phyloP scores from a whole-genome alignment of 2,888 invertebrate species.

The Plebejus melissa region DNA sequence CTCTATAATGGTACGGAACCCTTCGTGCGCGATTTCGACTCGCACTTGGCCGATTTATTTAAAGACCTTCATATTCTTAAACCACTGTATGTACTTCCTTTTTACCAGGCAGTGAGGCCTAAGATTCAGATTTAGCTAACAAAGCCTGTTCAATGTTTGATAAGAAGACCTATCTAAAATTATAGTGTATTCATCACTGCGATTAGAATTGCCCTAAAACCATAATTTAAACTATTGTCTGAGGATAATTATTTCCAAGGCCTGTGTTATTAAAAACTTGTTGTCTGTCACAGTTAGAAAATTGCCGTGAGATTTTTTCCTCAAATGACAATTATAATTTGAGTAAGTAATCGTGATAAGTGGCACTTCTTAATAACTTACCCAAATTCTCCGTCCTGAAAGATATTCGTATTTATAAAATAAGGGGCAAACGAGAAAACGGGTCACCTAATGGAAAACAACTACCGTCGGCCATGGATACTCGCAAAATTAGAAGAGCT shows the following conservation, averaged over 20 bases:
- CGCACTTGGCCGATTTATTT: too few relatives aligned
- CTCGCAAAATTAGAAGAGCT: too few relatives aligned
- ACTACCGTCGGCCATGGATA: too few relatives aligned
- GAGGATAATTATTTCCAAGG: constrained; percentile 5
- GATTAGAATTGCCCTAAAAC: constrained; percentile 4
- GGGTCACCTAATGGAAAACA: too few relatives aligned
- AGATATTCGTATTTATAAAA: too few relatives aligned
- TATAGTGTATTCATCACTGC: background rate
- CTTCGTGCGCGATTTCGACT: too few relatives aligned
- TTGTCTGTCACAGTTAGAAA: background rate
- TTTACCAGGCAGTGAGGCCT: too few relatives aligned
- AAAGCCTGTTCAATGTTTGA: background rate
- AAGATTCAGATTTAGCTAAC: background rate
- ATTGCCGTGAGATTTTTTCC: background rate
- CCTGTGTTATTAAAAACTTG: background rate
- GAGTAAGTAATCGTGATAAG: too few relatives aligned
- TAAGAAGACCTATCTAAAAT: background rate
- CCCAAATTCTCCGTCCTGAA: too few relatives aligned
- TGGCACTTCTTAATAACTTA: too few relatives aligned
- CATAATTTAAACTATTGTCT: constrained; percentile 7
- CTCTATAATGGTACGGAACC: too few relatives aligned
- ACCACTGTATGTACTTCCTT: background rate
- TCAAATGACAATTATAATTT: background rate
- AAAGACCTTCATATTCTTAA: background rate
- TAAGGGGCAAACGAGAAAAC: too few relatives aligned